Evolutionary conservation across 2,797 vertebrate species (phyloP), one percentile per base, ranked within the genome.

Genomic region (Cirrhinus mrigala): DNA sequence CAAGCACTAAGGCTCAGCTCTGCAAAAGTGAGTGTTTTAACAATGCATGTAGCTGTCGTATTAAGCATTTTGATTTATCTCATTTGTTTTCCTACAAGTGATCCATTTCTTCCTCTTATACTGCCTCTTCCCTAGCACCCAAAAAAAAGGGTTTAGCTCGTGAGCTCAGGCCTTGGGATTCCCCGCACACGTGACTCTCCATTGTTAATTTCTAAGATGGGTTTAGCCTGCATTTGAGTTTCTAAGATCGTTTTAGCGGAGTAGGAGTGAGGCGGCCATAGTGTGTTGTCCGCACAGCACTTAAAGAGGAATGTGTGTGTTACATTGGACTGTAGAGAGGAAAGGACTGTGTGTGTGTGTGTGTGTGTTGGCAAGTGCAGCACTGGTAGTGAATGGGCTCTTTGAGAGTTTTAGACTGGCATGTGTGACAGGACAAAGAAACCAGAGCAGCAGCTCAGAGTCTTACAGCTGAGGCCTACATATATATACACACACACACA

Each of bases 391-490:
- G 95, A 96, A 96, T 95, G 93, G 94, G 93, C 93, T 94, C 95
- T 96, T 96, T 96, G 94, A 96, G 94, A 94, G 94, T 91, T 93
- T 95, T 93, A 95, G 95, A 95, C 94, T 94, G 93, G 93, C 93
- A 95, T 95, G 95, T 96, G 95, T 95, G 93, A 93, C 94, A 94
- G 94, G 93, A 96, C 95, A 96, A 96, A 96, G 94, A 94, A 93
- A 94, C 93, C 90, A 94, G 94, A 94, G 94, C 94, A 95, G 93
- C 93, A 93, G 94, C 95, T 95, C 95, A 94, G 93, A 95, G 94
- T 93, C 93, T 93, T 94, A 94, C 94, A 95, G 94, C 95, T 95
- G 93, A 94, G 94, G 93, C 94, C 90, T 93, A 44, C 40, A 40
- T 6, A 6, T 6, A 6, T 6, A 40, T 6, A 94, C 87, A 90